phyloP scores from a whole-genome alignment of 2,113 vertebrate genomes.

The Megalops atlanticus region DNA sequence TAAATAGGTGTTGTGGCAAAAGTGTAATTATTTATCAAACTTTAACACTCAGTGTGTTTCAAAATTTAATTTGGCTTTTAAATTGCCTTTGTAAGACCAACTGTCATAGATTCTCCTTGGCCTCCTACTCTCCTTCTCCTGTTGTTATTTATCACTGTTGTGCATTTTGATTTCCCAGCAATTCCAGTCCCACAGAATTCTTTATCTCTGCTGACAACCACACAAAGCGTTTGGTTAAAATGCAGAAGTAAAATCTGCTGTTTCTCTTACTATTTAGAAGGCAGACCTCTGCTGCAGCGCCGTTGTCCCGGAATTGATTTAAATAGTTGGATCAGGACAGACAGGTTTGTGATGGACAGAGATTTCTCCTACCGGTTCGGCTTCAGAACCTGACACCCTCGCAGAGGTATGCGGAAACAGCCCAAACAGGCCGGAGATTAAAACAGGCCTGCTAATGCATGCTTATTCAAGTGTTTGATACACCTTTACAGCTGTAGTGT shows the following conservation, averaged over 20 bases:
- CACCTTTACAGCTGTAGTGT: constrained; percentile 23
- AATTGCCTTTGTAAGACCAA: not conserved
- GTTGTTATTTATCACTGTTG: constrained; percentile 21
- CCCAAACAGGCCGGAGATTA: constrained; percentile 37
- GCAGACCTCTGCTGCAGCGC: constrained; percentile 32
- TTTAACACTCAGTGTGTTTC: constrained; percentile 17
- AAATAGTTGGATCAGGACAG: constrained; percentile 32
- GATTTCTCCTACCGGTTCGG: constrained; percentile 23
- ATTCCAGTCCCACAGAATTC: not conserved
- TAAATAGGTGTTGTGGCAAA: constrained; percentile 7
- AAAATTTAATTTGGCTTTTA: constrained; percentile 2
- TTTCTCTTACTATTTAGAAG: constrained; percentile 25
- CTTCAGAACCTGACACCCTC: constrained; percentile 37
- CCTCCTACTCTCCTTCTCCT: too few species aligned
- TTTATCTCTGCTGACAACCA: constrained; percentile 31
- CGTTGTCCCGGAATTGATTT: constrained; percentile 25
- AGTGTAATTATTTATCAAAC: constrained; percentile 23
- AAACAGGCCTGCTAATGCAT: constrained; percentile 42
- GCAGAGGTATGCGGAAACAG: constrained; percentile 26
- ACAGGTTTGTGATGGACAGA: constrained; percentile 29
- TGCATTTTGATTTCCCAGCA: not conserved
- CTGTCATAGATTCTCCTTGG: constrained; percentile 10
- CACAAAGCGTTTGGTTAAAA: constrained; percentile 27
- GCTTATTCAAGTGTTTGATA: constrained; percentile 42
- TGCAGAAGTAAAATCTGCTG: constrained; percentile 14